Evolutionary conservation across 2,113 vertebrate species (phyloP), one percentile per base, ranked within the genome.

Genomic region (Psilopogon haemacephalus): DNA sequence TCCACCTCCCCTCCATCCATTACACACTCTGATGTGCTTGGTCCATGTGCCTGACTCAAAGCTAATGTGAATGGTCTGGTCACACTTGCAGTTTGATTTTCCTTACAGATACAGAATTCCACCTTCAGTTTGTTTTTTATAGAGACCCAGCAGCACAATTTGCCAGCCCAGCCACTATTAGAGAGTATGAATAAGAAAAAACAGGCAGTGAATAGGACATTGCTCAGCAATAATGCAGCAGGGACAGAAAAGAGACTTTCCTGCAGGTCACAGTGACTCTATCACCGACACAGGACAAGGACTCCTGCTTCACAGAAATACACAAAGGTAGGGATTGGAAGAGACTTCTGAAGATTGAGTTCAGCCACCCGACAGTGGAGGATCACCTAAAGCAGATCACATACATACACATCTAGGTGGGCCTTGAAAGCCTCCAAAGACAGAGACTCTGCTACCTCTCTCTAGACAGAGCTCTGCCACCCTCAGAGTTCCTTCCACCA

Each of bases 221-320:
- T 68, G 58, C 56, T 78, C 38, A 72, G 64, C 79, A n/a, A 52
- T 35, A 88, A 26, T 1, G 5, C 38, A 72, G 75, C 18, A 42
- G n/a, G 54, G 59, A 52, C 65, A 75, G 30, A 69, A 88, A 88
- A 19, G 18, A 64, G 62, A n/a, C 28, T 35, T n/a, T 90, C 30
- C 64, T 83, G 82, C 33, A 30, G 12, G 6, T 50, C 4, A 2
- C 1, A 6, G 42, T 1, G 20, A 42, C 54, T 13, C 44, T 40
- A 60, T 9, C 70, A 46, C n/a, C 0, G 0, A 40, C n/a, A n/a
- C 0, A 0, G 48, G 18, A 54, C 44, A n/a, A 19, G 10, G 23
- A 35, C 3, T 14, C 46, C 46, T 69, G 54, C 40, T 50, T 50
- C 23, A 24, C 48, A 50, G 23, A 24, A 23, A 24, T 11, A 50